Percentiles rank a stretch among this genome's conserved stretches.
Conservation (phyloP, 1,140 invertebrate genomes). For the Ditylenchus dipsaci region DNA sequence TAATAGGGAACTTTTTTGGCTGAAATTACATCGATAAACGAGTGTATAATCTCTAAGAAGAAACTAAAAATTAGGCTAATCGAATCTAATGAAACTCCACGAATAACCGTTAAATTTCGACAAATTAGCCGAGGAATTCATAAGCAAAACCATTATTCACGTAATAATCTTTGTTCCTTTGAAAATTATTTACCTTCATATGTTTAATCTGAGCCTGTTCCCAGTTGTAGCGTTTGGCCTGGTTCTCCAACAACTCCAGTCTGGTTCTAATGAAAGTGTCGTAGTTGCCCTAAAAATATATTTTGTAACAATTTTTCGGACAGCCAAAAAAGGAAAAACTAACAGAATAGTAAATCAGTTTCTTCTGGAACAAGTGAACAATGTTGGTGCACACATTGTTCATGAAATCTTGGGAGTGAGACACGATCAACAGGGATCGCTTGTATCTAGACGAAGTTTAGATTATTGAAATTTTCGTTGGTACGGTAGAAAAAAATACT, state of each 20-base stretch:
- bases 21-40: too few species aligned
- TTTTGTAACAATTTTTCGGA: neutral
- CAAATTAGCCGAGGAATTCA: too few species aligned
- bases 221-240: constrained; percentile 98
- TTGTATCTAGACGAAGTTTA: constrained; percentile 76
- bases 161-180: neutral
- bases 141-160: too few species aligned
- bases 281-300: constrained; percentile 72
- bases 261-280: constrained; percentile 88
- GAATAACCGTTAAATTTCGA: constrained; percentile 1
- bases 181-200: constrained; percentile 75
- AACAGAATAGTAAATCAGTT: constrained; percentile 88
- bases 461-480: constrained; percentile 67
- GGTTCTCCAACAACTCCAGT: constrained; percentile 91
- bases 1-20: too few species aligned
- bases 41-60: too few species aligned
- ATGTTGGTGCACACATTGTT: constrained; percentile 99
- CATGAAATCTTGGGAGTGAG: constrained; percentile 98
- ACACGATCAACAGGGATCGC: constrained; percentile 93
- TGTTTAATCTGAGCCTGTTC: constrained; percentile 98
- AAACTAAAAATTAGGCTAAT: too few species aligned
- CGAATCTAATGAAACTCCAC: neutral
- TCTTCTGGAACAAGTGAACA: constrained; percentile 86
- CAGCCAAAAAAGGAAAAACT: constrained; percentile 51
- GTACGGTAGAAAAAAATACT: constrained; percentile 65